Percentiles rank a stretch among this genome's conserved stretches.
Evolutionary conservation across 2,797 vertebrate genomes (phyloP).

Genomic region (Etheostoma perlongum): DNA sequence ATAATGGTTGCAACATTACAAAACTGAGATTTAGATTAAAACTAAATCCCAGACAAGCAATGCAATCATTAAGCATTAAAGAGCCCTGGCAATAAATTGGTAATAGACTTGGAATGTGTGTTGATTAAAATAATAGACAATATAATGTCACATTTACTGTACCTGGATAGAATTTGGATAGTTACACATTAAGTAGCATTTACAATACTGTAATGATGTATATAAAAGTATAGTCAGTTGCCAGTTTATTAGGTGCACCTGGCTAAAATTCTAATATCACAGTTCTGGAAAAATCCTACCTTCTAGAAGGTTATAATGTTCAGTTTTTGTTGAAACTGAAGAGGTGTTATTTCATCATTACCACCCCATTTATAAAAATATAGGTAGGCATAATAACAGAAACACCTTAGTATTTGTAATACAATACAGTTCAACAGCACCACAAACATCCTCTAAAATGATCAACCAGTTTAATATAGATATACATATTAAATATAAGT

Average conservation of each 20-base stretch:
- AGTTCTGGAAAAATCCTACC: background rate
- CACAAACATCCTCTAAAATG: slow-evolving; percentile 5
- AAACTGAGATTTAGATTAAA: background rate
- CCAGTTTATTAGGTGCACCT: background rate
- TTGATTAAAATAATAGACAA: background rate
- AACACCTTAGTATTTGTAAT: background rate
- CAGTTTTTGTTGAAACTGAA: background rate
- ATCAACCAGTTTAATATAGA: background rate
- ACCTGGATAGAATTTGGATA: background rate
- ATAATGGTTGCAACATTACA: background rate
- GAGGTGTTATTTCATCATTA: slow-evolving; percentile 9
- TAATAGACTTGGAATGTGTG: background rate
- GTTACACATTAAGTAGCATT: background rate
- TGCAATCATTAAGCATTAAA: background rate
- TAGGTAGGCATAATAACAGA: background rate
- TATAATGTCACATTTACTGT: background rate
- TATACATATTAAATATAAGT: background rate
- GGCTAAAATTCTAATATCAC: background rate
- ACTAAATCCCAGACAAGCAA: background rate
- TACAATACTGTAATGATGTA: background rate
- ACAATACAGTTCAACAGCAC: background rate
- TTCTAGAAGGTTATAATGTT: background rate
- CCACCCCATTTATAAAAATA: background rate
- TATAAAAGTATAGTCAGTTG: background rate
- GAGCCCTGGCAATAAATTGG: background rate